Conservation (phyloP, 2,797 vertebrate species). For the Paratrypauchen microcephalus region DNA sequence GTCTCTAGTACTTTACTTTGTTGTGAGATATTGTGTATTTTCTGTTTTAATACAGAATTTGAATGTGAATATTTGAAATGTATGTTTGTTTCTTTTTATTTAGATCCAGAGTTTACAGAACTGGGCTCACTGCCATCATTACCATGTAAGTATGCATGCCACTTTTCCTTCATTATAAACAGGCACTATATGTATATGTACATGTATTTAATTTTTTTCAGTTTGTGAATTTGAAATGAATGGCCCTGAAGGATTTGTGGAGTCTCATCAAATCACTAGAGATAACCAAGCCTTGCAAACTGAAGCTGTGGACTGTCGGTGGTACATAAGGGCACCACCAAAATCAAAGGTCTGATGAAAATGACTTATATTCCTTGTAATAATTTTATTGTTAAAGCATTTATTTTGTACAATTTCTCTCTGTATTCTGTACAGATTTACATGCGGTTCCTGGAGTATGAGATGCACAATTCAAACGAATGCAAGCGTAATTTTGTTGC, state of each 20-base stretch:
- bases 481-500: conserved; percentile 98
- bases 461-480: conserved; percentile 98
- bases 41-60: not conserved
- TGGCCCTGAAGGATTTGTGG: conserved; percentile 93
- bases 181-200: not conserved
- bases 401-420: not conserved
- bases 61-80: not conserved
- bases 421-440: conserved; percentile 81
- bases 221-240: conserved; percentile 96
- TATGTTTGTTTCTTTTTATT: not conserved
- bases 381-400: not conserved
- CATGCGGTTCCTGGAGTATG: conserved; percentile 94
- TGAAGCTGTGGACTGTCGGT: conserved; percentile 97
- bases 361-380: not conserved
- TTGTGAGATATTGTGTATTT: too few relatives aligned
- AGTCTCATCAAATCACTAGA: conserved; percentile 86
- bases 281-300: conserved; percentile 83
- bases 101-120: conserved; percentile 95
- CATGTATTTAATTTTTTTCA: conserved; percentile 43
- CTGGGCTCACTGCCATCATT: conserved; percentile 85
- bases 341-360: conserved; percentile 61
- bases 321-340: conserved; percentile 92
- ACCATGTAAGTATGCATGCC: conserved; percentile 82
- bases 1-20: not conserved
- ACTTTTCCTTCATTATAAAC: not conserved